Percentiles rank a stretch among this genome's conserved stretches.
Evolutionary conservation across 2,113 vertebrate species (phyloP).

Genomic region (Todiramphus chloris): DNA sequence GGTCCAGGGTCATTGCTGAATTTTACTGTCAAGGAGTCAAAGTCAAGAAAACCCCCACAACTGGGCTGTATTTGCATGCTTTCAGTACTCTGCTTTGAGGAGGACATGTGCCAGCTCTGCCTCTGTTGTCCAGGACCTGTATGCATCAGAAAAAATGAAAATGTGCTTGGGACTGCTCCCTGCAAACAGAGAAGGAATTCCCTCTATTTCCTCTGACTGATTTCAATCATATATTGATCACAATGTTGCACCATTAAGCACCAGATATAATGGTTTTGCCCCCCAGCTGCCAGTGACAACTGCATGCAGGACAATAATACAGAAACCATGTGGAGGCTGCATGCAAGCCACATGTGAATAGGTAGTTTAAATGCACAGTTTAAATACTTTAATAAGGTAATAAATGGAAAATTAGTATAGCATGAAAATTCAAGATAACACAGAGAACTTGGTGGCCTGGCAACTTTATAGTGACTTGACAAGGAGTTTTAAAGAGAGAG

Average conservation of each 20-base stretch:
- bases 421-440: not conserved
- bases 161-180: not conserved
- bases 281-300: not conserved
- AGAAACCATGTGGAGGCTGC: accelerated
- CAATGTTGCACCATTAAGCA: not conserved
- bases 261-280: not conserved
- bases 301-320: not conserved
- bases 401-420: not conserved
- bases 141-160: not conserved
- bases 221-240: not conserved
- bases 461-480: not conserved
- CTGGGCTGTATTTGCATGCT: accelerated
- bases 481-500: not conserved
- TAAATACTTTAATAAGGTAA: not conserved
- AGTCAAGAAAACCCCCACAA: not conserved
- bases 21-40: not conserved
- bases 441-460: not conserved
- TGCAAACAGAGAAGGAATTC: not conserved
- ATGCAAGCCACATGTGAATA: not conserved
- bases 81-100: accelerated
- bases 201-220: not conserved
- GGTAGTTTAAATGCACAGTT: not conserved
- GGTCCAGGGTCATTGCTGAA: not conserved
- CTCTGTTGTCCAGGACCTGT: not conserved
- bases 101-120: accelerated